Evolutionary conservation across 2,113 vertebrate species (phyloP), one percentile per base, ranked within the genome.

Genomic region (Naja naja): DNA sequence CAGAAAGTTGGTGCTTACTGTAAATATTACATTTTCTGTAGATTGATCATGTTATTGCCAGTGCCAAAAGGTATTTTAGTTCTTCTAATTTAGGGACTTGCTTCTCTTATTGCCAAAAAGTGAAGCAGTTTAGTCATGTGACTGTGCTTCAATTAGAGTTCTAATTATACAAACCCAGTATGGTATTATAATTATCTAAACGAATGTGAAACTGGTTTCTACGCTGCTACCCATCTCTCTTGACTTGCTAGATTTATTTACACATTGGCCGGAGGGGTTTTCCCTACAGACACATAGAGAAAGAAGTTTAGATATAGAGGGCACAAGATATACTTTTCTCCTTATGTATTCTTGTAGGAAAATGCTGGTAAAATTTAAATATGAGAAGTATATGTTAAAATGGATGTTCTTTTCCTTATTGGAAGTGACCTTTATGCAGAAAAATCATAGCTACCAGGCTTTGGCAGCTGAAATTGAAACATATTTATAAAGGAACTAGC

Each of bases 61-160:
- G 95, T 97, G 96, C 97, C 97, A 97, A 95, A 92, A 34, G 90
- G 69, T 4, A 85, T 5, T 92, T 88, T 60, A 55, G 11, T 56
- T 93, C 90, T 91, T 93, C 94, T 90, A 34, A 56, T 52, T 60
- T 9, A 45, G 16, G 43, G 92, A 90, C 56, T 12, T 27, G 30
- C 90, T 87, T 23, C 0, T 93, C 55, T 27, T 64, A n/a, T 10
- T 95, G 93, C 94, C 92, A 94, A 88, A 93, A 81, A 87, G 88
- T 45, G 20, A 87, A 53, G 11, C 88, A 60, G 27, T 14, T 86
- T 93, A 52, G 45, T 20, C 58, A 81, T 30, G 91, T 85, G 94
- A 60, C 69, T 55, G 87, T 47, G 43, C 90, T 95, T 88, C 87
- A 93, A 94, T 81, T 52, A 34, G 14, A 54, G 5, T 16, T 27